Evolutionary conservation across 2,888 invertebrate genomes (phyloP), one percentile per base, ranked within the genome.

Genomic region (Polydesmus complanatus): DNA sequence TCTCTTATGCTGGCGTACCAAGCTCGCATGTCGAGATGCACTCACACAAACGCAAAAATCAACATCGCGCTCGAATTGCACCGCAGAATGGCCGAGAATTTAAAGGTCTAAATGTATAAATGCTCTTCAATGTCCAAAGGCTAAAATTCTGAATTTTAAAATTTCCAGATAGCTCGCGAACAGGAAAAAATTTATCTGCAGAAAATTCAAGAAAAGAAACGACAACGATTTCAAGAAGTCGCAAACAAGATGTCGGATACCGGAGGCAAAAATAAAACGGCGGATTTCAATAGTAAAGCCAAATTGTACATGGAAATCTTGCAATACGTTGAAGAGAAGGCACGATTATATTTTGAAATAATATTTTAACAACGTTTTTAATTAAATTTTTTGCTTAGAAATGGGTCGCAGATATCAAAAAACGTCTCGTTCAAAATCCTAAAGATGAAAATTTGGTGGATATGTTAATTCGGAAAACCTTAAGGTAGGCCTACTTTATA

Each of bases 1-100:
- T 47, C 48, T 23, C 23, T 63, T 8, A 51, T 61, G 25, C 21
- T 59, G 27, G 54, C 56, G 11, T 63, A 63, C 25, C 25, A 61
- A 47, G 58, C 56, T 18, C 54, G 63, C 23, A 26, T 59, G 27
- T 21, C 61, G 27, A 58, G 56, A 18, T 56, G 61, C 5, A n/a
- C 53, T 18, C 58, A 21, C 11, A 19, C 54, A 2, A 26, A 48
- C 23, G 63, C 52, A 3, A 23, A 53, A 25, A 53, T 51, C 21
- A 61, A 63, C 49, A 23, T 63, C 18, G 19, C 54, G 2, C 27
- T 63, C 5, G 61, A 63, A 25, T 51, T 63, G 1, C 61, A 61
- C 21, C 61, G 63, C 8, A 51, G 63, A 49, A n/a, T 63, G 48
- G 56, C 63, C 11, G 63, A 63, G 47, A 63, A 63, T 48, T 37